Evolutionary conservation across 2,113 vertebrate genomes (phyloP), one percentile per base, ranked within the genome.

Genomic region (Cariama cristata): DNA sequence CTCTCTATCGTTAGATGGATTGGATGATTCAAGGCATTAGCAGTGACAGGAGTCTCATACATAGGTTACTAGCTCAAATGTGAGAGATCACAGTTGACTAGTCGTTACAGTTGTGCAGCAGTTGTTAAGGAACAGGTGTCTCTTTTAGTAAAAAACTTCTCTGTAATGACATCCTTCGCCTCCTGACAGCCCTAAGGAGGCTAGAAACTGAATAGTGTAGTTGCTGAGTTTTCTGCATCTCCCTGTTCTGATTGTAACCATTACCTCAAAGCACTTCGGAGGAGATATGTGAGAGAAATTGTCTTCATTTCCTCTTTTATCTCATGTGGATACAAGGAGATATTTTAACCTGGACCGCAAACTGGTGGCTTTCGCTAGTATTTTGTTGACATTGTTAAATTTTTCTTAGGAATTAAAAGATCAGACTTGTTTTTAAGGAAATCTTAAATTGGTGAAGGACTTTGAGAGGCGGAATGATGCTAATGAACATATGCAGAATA

Each of bases 11-110:
- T 79, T 97, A 96, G 97, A 86, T 96, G 97, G 96, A 97, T 96
- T 97, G 97, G 94, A 97, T 97, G 76, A 96, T 91, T 87, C 92
- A 92, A 96, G 82, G 97, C 93, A 97, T 96, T 97, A 98, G 91
- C 93, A 97, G 92, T 5, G 87, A 88, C 79, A 97, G 88, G 91
- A 92, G 84, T 94, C 88, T 90, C 74, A 50, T 56, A 38, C 9
- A 67, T 5, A 92, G 94, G 90, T 76, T 79, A 85, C 86, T 94
- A 91, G 76, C 56, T 91, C 79, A 86, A 69, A 80, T 76, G 73
- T 71, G 62, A 82, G 95, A 90, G 97, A 55, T 74, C 53, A 72
- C 93, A 64, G 80, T 32, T 68, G 79, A 50, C 80, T 42, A 42
- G 27, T 28, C n/a, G 60, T 63, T 71, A 28, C 4, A 30, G 15